Percentiles rank a stretch among this genome's conserved stretches.
phyloP scores from a whole-genome alignment of 2,113 vertebrate species.

The Neogale vison region DNA sequence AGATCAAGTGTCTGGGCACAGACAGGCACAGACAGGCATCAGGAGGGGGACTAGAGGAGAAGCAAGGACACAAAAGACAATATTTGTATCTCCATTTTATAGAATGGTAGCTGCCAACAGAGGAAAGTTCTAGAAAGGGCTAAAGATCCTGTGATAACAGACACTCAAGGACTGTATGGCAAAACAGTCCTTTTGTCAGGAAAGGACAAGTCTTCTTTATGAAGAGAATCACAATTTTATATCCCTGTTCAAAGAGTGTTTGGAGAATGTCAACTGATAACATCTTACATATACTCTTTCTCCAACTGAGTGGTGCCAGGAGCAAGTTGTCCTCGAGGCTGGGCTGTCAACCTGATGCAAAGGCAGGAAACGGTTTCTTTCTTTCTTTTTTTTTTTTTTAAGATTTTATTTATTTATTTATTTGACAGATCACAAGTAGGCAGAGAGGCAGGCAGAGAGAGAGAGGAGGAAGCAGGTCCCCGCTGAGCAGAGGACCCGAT shows the following conservation, averaged over 20 bases:
- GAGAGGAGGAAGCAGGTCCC: too few species aligned
- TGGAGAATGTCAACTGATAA: not conserved
- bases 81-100: not conserved
- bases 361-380: not conserved
- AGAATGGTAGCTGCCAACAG: not conserved
- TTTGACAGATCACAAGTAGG: too few species aligned
- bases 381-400: too few species aligned
- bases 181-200: not conserved
- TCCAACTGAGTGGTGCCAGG: not conserved
- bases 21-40: not conserved
- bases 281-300: accelerated
- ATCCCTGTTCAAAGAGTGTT: not conserved
- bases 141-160: not conserved
- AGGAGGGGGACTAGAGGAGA: not conserved
- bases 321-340: not conserved
- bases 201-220: not conserved
- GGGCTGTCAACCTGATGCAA: not conserved
- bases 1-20: not conserved
- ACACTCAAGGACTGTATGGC: not conserved
- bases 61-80: not conserved
- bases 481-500: too few species aligned
- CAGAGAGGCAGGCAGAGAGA: too few species aligned
- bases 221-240: not conserved
- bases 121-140: not conserved
- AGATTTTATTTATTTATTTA: too few species aligned